A percentile compares a stretch with the other conserved stretches of the same genome.
These are phyloP conservation scores for Microcebus murinus DNA, from an alignment of 2,113 vertebrate genomes.

Conservation along the genomic window DNA sequence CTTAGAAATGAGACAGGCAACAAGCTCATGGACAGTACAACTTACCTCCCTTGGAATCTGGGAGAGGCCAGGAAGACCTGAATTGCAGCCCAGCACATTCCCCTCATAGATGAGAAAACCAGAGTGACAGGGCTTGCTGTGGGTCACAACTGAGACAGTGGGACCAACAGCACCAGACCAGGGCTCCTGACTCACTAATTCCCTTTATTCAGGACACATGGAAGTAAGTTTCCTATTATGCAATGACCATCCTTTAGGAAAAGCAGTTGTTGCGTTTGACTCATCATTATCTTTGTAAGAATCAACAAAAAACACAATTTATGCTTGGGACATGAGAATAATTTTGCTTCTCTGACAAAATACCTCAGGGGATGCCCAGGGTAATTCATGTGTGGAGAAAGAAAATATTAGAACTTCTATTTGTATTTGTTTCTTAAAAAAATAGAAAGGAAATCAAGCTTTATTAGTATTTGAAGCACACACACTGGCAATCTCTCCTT, in stretches of 20 bases:
- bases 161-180: neutral
- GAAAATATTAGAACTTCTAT: neutral
- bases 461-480: neutral
- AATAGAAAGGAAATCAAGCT: neutral
- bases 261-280: neutral
- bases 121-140: neutral
- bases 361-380: neutral
- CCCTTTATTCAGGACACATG: neutral
- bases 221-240: neutral
- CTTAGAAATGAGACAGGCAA: neutral
- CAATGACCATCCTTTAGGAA: neutral
- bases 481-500: too few relatives aligned
- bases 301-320: neutral
- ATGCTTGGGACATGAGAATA: neutral
- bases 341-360: conserved; percentile 13
- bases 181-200: neutral
- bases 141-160: neutral
- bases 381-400: neutral
- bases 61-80: neutral
- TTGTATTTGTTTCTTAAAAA: neutral
- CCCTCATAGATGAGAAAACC: neutral
- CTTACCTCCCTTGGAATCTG: neutral
- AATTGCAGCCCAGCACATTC: fast-evolving
- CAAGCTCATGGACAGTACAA: too few relatives aligned
- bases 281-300: neutral